Percentiles rank a stretch among this genome's conserved stretches.
Conservation (phyloP, 2,113 vertebrate genomes). For the Neodontobutis hainanensis region DNA sequence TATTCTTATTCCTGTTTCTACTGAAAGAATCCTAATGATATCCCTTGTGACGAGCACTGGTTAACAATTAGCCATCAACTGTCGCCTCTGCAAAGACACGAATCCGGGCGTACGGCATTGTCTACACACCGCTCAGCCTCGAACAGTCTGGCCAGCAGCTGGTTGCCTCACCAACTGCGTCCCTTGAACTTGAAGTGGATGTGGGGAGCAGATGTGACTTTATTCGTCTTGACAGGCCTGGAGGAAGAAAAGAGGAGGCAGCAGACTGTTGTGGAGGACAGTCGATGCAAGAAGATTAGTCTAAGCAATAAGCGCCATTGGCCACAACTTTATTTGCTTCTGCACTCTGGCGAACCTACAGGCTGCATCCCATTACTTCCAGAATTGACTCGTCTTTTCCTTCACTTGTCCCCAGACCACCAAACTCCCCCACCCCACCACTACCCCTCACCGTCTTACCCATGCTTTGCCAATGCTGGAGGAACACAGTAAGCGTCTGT, state of each 20-base stretch:
- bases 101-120: neutral
- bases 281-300: slow-evolving; percentile 12
- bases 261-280: slow-evolving; percentile 15
- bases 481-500: slow-evolving; percentile 35
- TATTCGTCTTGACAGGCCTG: slow-evolving; percentile 70
- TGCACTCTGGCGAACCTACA: neutral
- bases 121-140: slow-evolving; percentile 14
- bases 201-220: slow-evolving; percentile 75
- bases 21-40: slow-evolving; percentile 74
- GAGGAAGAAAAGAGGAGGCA: slow-evolving; percentile 53
- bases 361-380: slow-evolving; percentile 51
- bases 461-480: slow-evolving; percentile 1
- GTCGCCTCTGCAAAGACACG: slow-evolving; percentile 25
- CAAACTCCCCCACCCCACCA: neutral
- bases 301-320: neutral
- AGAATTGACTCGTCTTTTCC: slow-evolving; percentile 32
- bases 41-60: slow-evolving; percentile 74
- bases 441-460: too few relatives aligned
- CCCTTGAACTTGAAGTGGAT: slow-evolving; percentile 71
- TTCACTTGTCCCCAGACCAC: slow-evolving; percentile 6
- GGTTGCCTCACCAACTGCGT: slow-evolving; percentile 70
- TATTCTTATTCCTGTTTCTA: slow-evolving; percentile 56
- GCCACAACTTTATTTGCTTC: slow-evolving; percentile 16
- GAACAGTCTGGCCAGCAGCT: slow-evolving; percentile 66
- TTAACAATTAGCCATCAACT: slow-evolving; percentile 58